Percentiles rank a stretch among this genome's conserved stretches.
Conservation (phyloP, 2,113 vertebrate genomes). For the Electrona antarctica region DNA sequence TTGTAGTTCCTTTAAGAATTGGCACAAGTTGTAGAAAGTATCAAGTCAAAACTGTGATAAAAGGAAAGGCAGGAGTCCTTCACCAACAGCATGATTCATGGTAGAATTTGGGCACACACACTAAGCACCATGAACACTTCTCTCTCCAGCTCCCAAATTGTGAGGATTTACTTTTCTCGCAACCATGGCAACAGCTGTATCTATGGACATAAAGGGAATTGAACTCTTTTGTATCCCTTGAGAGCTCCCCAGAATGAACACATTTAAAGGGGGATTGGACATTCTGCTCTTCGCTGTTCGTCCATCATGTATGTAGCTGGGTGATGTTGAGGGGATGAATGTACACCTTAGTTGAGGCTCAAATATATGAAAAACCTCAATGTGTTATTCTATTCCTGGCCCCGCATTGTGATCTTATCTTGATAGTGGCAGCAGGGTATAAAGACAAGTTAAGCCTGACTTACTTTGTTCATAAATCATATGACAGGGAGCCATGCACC, state of each 20-base stretch:
- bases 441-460: not conserved
- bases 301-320: not conserved
- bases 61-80: not conserved
- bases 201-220: conserved; percentile 56
- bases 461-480: too few relatives aligned
- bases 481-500: too few relatives aligned
- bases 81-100: conserved; percentile 18
- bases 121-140: conserved; percentile 46
- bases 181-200: conserved; percentile 63
- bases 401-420: too few relatives aligned
- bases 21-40: too few relatives aligned
- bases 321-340: too few relatives aligned
- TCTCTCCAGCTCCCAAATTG: conserved; percentile 62
- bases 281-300: conserved; percentile 42
- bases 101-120: conserved; percentile 28
- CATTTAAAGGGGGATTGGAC: conserved; percentile 56
- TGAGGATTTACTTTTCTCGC: conserved; percentile 53
- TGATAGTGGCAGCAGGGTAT: not conserved
- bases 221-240: conserved; percentile 56
- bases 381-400: not conserved
- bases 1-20: too few relatives aligned
- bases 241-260: conserved; percentile 50
- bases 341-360: too few relatives aligned
- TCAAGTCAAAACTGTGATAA: conserved; percentile 27
- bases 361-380: not conserved